A percentile compares a stretch with the other conserved stretches of the same genome.
phyloP scores from a whole-genome alignment of 2,888 invertebrate species.

The Octodonta nipae region DNA sequence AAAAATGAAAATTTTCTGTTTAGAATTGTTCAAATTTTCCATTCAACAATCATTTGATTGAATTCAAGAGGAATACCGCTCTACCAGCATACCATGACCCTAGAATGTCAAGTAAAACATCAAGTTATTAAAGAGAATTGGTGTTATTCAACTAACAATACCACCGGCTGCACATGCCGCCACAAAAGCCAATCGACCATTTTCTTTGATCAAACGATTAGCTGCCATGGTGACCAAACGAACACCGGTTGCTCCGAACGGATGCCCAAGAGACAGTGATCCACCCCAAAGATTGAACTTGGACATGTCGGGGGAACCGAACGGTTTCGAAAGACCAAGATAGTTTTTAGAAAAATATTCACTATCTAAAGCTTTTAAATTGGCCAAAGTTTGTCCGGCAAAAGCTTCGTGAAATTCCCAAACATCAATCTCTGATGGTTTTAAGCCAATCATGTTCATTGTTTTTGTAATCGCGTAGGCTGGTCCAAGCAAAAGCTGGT shows the following conservation, averaged over 20 bases:
- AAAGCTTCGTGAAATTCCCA: constrained; percentile 99
- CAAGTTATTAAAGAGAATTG: too few species aligned
- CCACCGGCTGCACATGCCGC: constrained; percentile 99
- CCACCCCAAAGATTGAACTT: constrained; percentile 99
- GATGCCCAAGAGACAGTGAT: constrained; percentile 96
- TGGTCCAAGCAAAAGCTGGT: constrained; percentile 86
- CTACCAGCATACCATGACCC: too few species aligned
- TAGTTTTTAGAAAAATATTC: constrained; percentile 90
- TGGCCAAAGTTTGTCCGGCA: constrained; percentile 92
- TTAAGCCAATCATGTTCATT: constrained; percentile 74
- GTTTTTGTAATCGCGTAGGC: constrained; percentile 90
- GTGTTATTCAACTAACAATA: constrained; percentile 63
- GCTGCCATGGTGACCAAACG: constrained; percentile 76
- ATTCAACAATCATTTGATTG: too few species aligned
- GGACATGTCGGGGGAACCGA: constrained; percentile 73
- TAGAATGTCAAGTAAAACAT: too few species aligned
- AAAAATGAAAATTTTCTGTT: too few species aligned
- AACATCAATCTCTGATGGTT: constrained; percentile 77
- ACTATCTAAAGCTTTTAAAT: constrained; percentile 92
- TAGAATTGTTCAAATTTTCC: too few species aligned
- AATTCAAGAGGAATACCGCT: too few species aligned
- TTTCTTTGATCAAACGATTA: constrained; percentile 82
- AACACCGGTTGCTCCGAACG: constrained; percentile 93
- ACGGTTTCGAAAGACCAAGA: constrained; percentile 57
- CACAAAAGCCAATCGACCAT: constrained; percentile 83